Evolutionary conservation across 2,888 invertebrate genomes (phyloP).

Genomic region (Ichneumon xanthorius): DNA sequence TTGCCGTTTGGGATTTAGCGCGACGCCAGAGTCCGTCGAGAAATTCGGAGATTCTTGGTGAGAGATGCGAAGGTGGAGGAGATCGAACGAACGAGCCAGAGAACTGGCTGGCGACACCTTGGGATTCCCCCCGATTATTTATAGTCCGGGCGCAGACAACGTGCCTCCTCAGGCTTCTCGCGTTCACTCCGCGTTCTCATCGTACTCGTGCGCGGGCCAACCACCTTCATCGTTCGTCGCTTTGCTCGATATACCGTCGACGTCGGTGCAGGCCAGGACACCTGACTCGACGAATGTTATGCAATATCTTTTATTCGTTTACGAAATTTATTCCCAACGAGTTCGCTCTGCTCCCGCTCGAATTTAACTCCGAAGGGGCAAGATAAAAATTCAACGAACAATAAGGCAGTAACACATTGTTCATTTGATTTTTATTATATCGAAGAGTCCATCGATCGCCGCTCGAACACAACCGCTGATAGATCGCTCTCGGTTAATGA

Average conservation of each 20-base stretch:
- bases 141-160: conserved; percentile 76
- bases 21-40: conserved; percentile 5
- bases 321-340: conserved; percentile 27
- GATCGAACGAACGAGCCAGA: conserved; percentile 43
- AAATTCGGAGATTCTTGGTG: conserved; percentile 59
- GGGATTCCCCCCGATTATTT: conserved; percentile 81
- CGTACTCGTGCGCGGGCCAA: conserved; percentile 68
- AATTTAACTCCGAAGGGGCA: background rate
- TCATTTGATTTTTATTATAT: too few species aligned
- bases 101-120: conserved; percentile 54
- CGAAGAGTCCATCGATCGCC: background rate
- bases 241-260: conserved; percentile 73
- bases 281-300: conserved; percentile 45
- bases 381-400: background rate
- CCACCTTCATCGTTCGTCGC: conserved; percentile 72
- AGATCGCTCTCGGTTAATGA: background rate
- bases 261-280: conserved; percentile 56
- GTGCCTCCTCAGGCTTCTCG: conserved; percentile 58
- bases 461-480: background rate
- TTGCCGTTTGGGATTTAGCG: conserved; percentile 36
- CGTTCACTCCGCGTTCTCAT: conserved; percentile 21
- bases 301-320: conserved; percentile 40
- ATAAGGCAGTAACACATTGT: background rate
- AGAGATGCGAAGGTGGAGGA: conserved; percentile 45
- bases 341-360: background rate